A percentile compares a stretch with the other conserved stretches of the same genome.
Conservation (phyloP, 2,113 vertebrate species). For the Meles meles region DNA sequence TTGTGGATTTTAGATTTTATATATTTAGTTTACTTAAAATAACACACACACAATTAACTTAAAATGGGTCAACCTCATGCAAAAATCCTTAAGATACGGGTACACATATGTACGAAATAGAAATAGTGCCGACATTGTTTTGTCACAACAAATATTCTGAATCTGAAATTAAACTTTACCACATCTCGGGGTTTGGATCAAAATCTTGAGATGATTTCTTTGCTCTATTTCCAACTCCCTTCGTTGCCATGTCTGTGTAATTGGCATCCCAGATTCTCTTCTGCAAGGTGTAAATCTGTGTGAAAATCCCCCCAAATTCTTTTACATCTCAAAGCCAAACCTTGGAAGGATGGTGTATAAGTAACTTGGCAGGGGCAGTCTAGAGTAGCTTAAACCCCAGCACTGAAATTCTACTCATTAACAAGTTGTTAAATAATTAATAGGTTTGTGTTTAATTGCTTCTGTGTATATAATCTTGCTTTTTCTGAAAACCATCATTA, state of each 20-base stretch:
- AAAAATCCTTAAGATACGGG: background rate
- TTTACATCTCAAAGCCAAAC: background rate
- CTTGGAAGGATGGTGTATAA: background rate
- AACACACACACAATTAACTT: background rate
- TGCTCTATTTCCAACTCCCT: background rate
- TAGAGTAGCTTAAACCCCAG: accelerated
- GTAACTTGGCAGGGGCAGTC: background rate
- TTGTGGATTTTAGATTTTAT: background rate
- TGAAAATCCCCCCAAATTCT: background rate
- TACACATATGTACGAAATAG: background rate
- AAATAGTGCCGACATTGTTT: background rate
- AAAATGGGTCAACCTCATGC: background rate
- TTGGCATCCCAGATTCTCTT: background rate
- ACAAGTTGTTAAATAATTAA: constrained; percentile 86
- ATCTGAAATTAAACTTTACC: background rate
- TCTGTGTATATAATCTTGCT: constrained; percentile 82
- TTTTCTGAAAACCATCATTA: constrained; percentile 81
- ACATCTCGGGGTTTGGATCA: background rate
- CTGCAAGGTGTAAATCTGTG: background rate
- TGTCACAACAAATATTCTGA: background rate
- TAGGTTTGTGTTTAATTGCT: constrained; percentile 83
- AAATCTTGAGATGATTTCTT: background rate
- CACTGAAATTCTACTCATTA: constrained; percentile 69
- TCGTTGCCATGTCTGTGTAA: background rate
- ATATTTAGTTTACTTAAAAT: background rate